phyloP scores from a whole-genome alignment of 92 coral and sea anemone genomes.

The Parazoanthus swiftii region DNA sequence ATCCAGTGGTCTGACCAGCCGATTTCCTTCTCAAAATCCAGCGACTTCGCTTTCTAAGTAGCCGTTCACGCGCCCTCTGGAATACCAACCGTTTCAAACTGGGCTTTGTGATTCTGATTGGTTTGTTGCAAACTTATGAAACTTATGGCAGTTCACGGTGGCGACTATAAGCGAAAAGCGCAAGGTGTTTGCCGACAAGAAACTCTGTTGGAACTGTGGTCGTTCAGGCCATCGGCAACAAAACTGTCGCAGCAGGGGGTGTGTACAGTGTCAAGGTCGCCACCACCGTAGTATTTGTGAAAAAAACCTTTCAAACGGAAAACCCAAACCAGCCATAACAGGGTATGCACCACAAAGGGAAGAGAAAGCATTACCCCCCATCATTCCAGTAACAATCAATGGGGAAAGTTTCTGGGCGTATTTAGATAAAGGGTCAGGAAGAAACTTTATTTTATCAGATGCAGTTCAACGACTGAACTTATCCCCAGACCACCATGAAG shows the following conservation, averaged over 20 bases:
- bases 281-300: conserved; percentile 44
- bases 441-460: conserved; percentile 60
- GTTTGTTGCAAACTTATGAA: no score
- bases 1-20: no score
- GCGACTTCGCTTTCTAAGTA: no score
- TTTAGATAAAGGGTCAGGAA: conserved; percentile 65
- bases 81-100: no score
- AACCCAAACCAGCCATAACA: not conserved
- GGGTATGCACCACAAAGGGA: conserved; percentile 29
- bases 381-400: conserved; percentile 48
- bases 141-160: no score
- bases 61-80: no score
- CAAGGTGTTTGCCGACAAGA: no score
- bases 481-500: conserved; percentile 54
- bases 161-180: no score
- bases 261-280: conserved; percentile 31
- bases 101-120: no score
- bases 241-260: conserved; percentile 25
- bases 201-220: no score
- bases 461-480: conserved; percentile 41
- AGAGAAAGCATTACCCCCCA: conserved; percentile 53
- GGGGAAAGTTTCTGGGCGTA: conserved; percentile 51
- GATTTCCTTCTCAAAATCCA: no score
- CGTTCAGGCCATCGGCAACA: no score
- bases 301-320: not conserved